Base-by-base conservation (phyloP, 1,140 invertebrate genomes). In the Conus betulinus region DNA sequence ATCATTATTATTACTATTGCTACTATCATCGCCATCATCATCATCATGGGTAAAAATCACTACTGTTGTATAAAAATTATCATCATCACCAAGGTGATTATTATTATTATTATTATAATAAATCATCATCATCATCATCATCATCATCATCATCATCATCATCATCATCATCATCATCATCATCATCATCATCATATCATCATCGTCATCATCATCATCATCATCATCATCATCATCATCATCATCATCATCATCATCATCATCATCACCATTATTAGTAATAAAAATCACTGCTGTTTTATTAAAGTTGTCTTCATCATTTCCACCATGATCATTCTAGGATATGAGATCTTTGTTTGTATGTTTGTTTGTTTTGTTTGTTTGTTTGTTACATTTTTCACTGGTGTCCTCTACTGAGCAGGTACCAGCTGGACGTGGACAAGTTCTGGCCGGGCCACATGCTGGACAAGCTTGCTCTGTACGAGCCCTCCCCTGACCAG, bases 401-500 rank as follows among this genome's bases (percentile, higher is more conserved):
- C 39, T 39, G 39, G 39, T 39, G 39, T 39, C 39, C 39, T n/a
- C 39, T 39, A 39, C 39, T 39, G 39, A 39, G 0, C 39, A 85
- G 60, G 63, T 85, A 39, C 63, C 4, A 79, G 23, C 81, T 89
- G 23, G 89, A 94, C 81, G 60, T 78, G 7, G 92, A 93, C 74
- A 92, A 93, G 6, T 94, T 93, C 90, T 95, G 94, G 94, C 94
- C 94, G 23, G 94, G 94, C 51, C 91, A 94, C 76, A 88, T 95
- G 51, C 91, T 94, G 83, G 92, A 95, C 88, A 95, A 94, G 88
- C 81, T 95, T 0, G 88, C 92, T 39, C 88, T 95, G 5, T 93
- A 91, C 87, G 93, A 95, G 92, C 85, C 85, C n/a, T 74, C 71
- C 10, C 51, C 74, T 10, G 71, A 87, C 71, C n/a, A 67, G 20